phyloP scores from a whole-genome alignment of 2,888 invertebrate species.

The Morpho deidamia region DNA sequence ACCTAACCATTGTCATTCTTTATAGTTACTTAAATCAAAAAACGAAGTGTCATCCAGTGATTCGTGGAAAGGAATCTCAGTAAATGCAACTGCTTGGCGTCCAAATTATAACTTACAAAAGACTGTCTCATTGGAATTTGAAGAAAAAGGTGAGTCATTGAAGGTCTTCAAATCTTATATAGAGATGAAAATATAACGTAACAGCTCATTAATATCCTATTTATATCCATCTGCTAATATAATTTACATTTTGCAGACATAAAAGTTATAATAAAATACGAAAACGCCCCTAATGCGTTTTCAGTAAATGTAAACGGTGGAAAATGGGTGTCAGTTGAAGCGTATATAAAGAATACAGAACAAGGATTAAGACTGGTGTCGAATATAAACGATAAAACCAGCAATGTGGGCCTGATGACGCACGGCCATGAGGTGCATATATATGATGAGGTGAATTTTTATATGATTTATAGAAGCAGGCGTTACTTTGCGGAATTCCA shows the following conservation, averaged over 20 bases:
- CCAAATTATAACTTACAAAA: conserved; percentile 81
- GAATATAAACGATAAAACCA: conserved; percentile 47
- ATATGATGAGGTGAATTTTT: conserved; percentile 54
- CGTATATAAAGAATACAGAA: conserved; percentile 36
- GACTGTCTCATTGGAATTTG: conserved; percentile 78
- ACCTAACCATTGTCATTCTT: conserved; percentile 12
- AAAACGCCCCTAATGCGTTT: conserved; percentile 51
- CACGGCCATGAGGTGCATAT: conserved; percentile 58
- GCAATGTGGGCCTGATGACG: conserved; percentile 51
- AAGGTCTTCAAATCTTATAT: not conserved
- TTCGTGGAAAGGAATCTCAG: conserved; percentile 62
- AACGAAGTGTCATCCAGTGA: conserved; percentile 38
- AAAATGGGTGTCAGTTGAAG: conserved; percentile 73
- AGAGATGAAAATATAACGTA: not conserved
- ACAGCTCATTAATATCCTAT: no score
- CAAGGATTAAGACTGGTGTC: conserved; percentile 46
- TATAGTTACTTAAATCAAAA: conserved; percentile 51
- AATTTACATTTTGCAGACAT: conserved; percentile 53
- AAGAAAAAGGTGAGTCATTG: conserved; percentile 72
- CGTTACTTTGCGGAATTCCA: no score
- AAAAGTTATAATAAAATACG: conserved; percentile 77
- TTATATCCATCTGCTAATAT: not conserved
- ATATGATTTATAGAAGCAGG: no score
- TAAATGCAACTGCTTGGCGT: conserved; percentile 65
- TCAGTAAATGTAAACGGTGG: conserved; percentile 65